Evolutionary conservation across 1,140 invertebrate genomes (phyloP), one percentile per base, ranked within the genome.

Genomic region (Diorhabda sublineata): DNA sequence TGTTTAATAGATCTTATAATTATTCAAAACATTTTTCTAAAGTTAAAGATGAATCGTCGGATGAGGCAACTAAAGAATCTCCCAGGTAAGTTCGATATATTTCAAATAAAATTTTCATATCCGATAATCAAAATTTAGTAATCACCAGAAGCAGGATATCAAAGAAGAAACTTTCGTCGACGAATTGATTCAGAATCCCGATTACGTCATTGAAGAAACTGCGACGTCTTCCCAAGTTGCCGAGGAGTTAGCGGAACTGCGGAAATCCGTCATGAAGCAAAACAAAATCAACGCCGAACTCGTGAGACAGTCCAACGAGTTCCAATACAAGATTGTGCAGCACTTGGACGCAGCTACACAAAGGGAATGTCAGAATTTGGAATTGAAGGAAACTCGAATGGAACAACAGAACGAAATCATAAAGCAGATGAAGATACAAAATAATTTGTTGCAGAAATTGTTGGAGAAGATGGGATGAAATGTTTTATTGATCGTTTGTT

Each of bases 371-470:
- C 57, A 67, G 58, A 43, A 26, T n/a, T 45, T 59, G 3, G 58
- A 60, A 45, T 60, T 67, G 4, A 43, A 67, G 45, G 65, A 67
- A 60, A 67, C 43, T 5, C 57, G 58, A 45, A 60, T 60, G n/a
- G 58, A 60, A 45, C 65, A 67, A 60, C 65, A 67, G 11, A 67
- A 60, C n/a, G 65, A 67, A 41, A 43, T 67, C 11, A 60, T 67
- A 9, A 59, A 67, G 47, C 65, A 67, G 57, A 67, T 67, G 57
- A 67, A 67, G 60, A 67, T 67, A 8, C 65, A 67, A 43, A 67
- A 67, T 7, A 45, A 41, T 44, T 67, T 67, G 58, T 59, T 67
- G 11, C 57, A 67, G 57, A 67, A 67, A 45, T 56, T 67, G 42
- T 60, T 67, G 42, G 65, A 67, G 44, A 67, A 59, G 42, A 42